Conservation (phyloP, 2,888 invertebrate species). For the Lordiphosa andalusiaca region DNA sequence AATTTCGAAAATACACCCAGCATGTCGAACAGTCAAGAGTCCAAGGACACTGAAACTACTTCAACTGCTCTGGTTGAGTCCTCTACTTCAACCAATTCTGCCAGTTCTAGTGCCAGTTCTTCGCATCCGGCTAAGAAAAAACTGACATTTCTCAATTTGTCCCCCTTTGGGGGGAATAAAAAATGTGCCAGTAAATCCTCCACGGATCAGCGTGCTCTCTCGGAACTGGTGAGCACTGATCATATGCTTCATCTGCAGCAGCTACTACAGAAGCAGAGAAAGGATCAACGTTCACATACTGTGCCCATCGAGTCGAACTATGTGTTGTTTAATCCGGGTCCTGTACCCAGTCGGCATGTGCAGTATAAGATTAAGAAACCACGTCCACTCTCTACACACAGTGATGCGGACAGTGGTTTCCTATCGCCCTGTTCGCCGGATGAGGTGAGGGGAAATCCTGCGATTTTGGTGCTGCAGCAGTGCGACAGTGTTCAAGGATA, state of each 20-base stretch:
- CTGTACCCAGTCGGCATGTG: slow-evolving; percentile 78
- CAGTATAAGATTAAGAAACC: slow-evolving; percentile 79
- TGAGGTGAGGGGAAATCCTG: slow-evolving; percentile 80
- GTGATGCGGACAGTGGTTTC: slow-evolving; percentile 85
- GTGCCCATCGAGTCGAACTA: slow-evolving; percentile 80
- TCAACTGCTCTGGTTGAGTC: slow-evolving; percentile 77
- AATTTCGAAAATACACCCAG: slow-evolving; percentile 58
- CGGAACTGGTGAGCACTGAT: slow-evolving; percentile 69
- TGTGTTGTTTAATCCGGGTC: slow-evolving; percentile 79
- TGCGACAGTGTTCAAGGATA: slow-evolving; percentile 80
- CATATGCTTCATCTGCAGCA: slow-evolving; percentile 74
- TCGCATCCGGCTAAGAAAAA: slow-evolving; percentile 73
- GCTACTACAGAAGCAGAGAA: slow-evolving; percentile 62
- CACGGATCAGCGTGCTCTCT: slow-evolving; percentile 64
- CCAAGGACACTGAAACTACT: slow-evolving; percentile 71
- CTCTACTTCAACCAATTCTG: slow-evolving; percentile 71
- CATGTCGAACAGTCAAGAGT: slow-evolving; percentile 77
- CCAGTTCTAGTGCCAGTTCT: slow-evolving; percentile 62
- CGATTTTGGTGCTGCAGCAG: slow-evolving; percentile 78
- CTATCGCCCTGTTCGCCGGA: slow-evolving; percentile 84
- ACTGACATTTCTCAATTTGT: slow-evolving; percentile 77
- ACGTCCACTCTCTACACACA: slow-evolving; percentile 80
- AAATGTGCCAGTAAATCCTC: slow-evolving; percentile 43
- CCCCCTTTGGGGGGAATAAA: slow-evolving; percentile 72
- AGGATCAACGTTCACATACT: slow-evolving; percentile 75